Evolutionary conservation across 2,888 invertebrate species (phyloP).

Genomic region (Heterodera filipjevi): DNA sequence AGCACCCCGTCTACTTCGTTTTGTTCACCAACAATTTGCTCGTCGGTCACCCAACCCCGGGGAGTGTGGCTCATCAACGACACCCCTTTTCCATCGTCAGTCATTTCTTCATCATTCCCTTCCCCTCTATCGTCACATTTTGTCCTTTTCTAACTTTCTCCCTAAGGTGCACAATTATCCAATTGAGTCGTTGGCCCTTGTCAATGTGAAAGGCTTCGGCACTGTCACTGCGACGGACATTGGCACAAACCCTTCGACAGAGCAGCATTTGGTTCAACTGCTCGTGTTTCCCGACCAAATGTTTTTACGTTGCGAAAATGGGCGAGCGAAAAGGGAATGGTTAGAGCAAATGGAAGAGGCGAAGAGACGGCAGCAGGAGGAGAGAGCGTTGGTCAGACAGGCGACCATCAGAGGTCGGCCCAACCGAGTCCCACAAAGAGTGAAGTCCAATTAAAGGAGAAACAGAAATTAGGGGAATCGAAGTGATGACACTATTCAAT

Average conservation of each 20-base stretch:
- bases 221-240: slow-evolving; percentile 26
- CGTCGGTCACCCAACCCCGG: slow-evolving; percentile 49
- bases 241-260: slow-evolving; percentile 43
- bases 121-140: not conserved
- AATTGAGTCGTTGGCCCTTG: slow-evolving; percentile 58
- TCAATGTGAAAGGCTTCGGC: slow-evolving; percentile 33
- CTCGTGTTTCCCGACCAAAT: slow-evolving; percentile 62
- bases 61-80: slow-evolving; percentile 44
- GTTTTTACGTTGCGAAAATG: slow-evolving; percentile 54
- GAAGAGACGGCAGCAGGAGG: slow-evolving; percentile 49
- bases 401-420: slow-evolving; percentile 58
- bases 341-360: slow-evolving; percentile 60
- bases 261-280: slow-evolving; percentile 57
- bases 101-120: not conserved
- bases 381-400: slow-evolving; percentile 50
- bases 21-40: slow-evolving; percentile 56
- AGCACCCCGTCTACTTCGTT: slow-evolving; percentile 50
- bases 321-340: slow-evolving; percentile 58
- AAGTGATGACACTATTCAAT: too few relatives aligned
- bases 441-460: not conserved
- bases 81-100: slow-evolving; percentile 30
- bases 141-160: not conserved
- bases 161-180: slow-evolving; percentile 54
- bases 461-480: too few relatives aligned
- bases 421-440: not conserved